Evolutionary conservation across 2,888 invertebrate genomes (phyloP).

Genomic region (Xestia rhomboidea): DNA sequence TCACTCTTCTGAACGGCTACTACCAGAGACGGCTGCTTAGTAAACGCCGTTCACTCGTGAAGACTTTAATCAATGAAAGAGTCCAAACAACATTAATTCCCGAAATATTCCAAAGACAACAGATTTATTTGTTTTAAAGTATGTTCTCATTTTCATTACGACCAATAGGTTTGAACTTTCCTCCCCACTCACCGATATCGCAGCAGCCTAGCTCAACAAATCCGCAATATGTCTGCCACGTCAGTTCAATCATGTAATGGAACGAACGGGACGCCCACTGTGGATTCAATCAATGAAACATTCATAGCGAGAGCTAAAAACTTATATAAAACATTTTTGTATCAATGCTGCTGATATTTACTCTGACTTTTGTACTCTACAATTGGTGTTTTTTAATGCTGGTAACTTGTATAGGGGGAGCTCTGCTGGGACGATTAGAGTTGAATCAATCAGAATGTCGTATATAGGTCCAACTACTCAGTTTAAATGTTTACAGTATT

Average conservation of each 20-base stretch:
- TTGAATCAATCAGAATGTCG: neutral
- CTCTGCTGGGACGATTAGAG: neutral
- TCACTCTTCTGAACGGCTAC: neutral
- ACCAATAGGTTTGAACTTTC: constrained; percentile 22
- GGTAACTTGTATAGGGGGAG: neutral
- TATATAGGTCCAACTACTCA: neutral
- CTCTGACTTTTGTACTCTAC: constrained; percentile 24
- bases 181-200: constrained; percentile 21
- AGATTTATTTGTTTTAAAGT: neutral
- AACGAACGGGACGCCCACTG: constrained; percentile 64
- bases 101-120: neutral
- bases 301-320: constrained; percentile 65
- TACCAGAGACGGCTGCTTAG: neutral
- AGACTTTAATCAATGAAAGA: neutral
- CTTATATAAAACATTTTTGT: constrained; percentile 60
- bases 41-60: neutral
- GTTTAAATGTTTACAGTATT: neutral
- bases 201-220: constrained; percentile 54
- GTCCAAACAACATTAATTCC: neutral
- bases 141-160: constrained; percentile 19
- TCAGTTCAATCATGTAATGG: constrained; percentile 78
- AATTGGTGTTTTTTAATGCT: constrained; percentile 38
- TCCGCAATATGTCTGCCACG: constrained; percentile 65
- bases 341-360: constrained; percentile 54
- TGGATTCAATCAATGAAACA: constrained; percentile 69